Evolutionary conservation across 2,797 vertebrate species (phyloP).

Genomic region (Gila robusta): DNA sequence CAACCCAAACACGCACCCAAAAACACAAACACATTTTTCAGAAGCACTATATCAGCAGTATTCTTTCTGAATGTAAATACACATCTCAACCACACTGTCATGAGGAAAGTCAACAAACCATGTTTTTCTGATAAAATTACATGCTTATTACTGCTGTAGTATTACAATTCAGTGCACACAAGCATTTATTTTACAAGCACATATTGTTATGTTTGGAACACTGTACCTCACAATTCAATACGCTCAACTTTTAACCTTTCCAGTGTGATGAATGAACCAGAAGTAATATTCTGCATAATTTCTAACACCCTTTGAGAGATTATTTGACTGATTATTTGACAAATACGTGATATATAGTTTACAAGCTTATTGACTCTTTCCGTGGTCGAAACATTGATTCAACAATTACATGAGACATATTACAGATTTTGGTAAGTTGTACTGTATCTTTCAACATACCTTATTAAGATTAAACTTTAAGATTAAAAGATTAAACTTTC

Average conservation of each 20-base stretch:
- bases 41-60: conserved; percentile 76
- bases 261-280: background rate
- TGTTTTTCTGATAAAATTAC: background rate
- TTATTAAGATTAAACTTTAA: background rate
- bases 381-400: background rate
- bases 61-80: conserved; percentile 71
- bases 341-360: background rate
- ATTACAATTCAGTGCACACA: background rate
- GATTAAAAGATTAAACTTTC: no score
- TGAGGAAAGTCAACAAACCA: conserved; percentile 9
- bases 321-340: no score
- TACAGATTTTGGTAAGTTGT: background rate
- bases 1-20: conserved; percentile 37
- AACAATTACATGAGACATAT: background rate
- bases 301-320: background rate
- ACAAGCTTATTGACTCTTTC: background rate
- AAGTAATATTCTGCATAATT: background rate
- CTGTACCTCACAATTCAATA: background rate
- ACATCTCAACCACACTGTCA: conserved; percentile 68
- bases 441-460: background rate
- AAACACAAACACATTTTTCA: conserved; percentile 67
- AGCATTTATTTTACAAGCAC: background rate
- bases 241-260: background rate
- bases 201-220: background rate
- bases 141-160: background rate